Base-by-base conservation (phyloP, 2,888 invertebrate species). In the Spilosoma lubricipeda region DNA sequence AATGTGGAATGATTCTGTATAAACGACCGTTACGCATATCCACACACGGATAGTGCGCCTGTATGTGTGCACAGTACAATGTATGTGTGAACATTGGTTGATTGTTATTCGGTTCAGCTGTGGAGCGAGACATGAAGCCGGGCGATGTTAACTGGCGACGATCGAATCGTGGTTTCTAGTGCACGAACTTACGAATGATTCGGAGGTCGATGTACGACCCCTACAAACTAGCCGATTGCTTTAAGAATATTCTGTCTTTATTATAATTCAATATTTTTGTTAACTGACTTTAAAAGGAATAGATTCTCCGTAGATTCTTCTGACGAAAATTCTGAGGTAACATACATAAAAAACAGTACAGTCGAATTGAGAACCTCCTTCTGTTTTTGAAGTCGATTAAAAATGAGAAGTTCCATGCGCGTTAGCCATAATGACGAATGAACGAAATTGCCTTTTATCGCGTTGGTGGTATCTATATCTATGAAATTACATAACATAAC, bases 51-150 rank as follows among this genome's bases (percentile, higher is more conserved):
- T 70, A 77, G 39, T 67, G 48, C 70, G 73, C 74, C 73, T 76
- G 77, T 80, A 70, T 70, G 85, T 79, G 66, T 77, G 79, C 75
- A 74, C 74, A 78, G 76, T 76, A 75, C 75, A 79, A 79, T 86
- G 87, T 81, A 78, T 80, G 81, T 85, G 87, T 81, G 85, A 85
- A 87, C 84, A 84, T 84, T 77, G 86, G 81, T 86, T 85, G 86
- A 90, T 92, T 91, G 88, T 88, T 89, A 92, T 93, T 91, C 92
- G 87, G 90, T 87, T 86, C 90, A 91, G 87, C 86, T 80, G 80
- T 82, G 81, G 79, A 80, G 81, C 80, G 87, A 85, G 86, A 89
- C 89, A 89, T 89, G 89, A 88, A 83, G 86, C 86, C 85, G 85
- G 82, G 81, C 84, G 85, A 82, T 84, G 84, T 76, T 78, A 73